A percentile compares a stretch with the other conserved stretches of the same genome.
Evolutionary conservation across 2,888 invertebrate species (phyloP).

Genomic region (Microplitis manilae): DNA sequence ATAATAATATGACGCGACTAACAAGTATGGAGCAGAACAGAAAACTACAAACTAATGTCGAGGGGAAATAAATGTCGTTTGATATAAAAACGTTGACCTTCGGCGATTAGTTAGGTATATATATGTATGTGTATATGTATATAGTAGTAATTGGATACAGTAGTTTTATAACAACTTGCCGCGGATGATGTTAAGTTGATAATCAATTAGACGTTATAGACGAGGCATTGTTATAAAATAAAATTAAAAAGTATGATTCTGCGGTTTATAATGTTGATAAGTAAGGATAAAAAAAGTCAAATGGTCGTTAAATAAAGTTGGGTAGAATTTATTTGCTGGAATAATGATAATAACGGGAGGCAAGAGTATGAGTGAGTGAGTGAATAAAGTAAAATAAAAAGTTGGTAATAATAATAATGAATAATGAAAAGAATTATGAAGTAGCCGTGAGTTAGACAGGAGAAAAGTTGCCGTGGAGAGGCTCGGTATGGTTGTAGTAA

Average conservation of each 20-base stretch:
- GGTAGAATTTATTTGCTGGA: not conserved
- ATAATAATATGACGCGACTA: not conserved
- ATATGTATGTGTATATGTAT: not conserved
- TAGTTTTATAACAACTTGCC: not conserved
- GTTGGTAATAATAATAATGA: not conserved
- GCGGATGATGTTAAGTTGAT: not conserved
- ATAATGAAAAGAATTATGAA: constrained; percentile 1
- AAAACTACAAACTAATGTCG: too few species aligned
- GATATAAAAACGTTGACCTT: not conserved
- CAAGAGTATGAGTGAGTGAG: not conserved
- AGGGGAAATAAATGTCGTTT: not conserved
- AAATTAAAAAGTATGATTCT: not conserved
- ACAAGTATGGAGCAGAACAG: not conserved
- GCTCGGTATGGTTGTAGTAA: constrained; percentile 49
- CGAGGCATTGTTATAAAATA: not conserved
- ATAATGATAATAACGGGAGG: not conserved
- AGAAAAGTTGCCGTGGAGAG: constrained; percentile 45
- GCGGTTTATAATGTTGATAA: not conserved
- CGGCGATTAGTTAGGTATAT: not conserved
- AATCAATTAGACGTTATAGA: not conserved
- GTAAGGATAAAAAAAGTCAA: not conserved
- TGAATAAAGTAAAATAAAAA: not conserved
- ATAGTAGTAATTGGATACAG: not conserved
- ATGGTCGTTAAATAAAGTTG: not conserved
- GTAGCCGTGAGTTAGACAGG: constrained; percentile 23